A percentile compares a stretch with the other conserved stretches of the same genome.
Conservation (phyloP, 2,113 vertebrate species). For the Miniopterus natalensis region DNA sequence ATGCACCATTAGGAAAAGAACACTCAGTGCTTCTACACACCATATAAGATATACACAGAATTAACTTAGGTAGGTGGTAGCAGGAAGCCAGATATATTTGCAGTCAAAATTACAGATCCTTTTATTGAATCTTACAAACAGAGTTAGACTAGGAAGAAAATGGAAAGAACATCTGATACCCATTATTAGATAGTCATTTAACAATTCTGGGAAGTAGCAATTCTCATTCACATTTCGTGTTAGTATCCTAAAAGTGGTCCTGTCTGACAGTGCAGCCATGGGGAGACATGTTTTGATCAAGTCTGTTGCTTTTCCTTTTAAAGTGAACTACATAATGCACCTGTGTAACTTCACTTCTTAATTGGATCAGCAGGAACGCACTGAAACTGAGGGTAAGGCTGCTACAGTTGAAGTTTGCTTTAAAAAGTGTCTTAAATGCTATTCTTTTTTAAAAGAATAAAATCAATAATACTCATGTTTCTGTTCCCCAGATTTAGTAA, state of each 20-base stretch:
- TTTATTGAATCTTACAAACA: constrained; percentile 76
- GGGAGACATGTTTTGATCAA: constrained; percentile 84
- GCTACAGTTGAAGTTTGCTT: constrained; percentile 72
- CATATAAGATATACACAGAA: background rate
- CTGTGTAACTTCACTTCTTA: constrained; percentile 80
- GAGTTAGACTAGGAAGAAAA: constrained; percentile 75
- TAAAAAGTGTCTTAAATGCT: constrained; percentile 49
- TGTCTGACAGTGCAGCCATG: constrained; percentile 71
- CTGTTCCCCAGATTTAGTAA: constrained; percentile 31
- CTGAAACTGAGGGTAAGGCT: constrained; percentile 77
- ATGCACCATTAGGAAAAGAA: background rate
- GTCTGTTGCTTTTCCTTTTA: constrained; percentile 80
- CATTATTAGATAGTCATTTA: constrained; percentile 78
- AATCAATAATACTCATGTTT: background rate
- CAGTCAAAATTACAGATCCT: constrained; percentile 73
- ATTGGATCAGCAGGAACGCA: constrained; percentile 76
- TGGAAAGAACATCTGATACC: constrained; percentile 73
- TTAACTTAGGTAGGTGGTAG: constrained; percentile 60
- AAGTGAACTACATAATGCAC: constrained; percentile 79
- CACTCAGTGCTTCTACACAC: background rate
- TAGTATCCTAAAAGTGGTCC: constrained; percentile 69
- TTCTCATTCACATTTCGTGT: constrained; percentile 79
- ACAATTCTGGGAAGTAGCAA: constrained; percentile 75
- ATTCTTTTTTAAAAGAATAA: constrained; percentile 69
- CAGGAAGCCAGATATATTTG: constrained; percentile 57